Conservation (phyloP, 1,140 invertebrate genomes). For the Cydia pomonella region DNA sequence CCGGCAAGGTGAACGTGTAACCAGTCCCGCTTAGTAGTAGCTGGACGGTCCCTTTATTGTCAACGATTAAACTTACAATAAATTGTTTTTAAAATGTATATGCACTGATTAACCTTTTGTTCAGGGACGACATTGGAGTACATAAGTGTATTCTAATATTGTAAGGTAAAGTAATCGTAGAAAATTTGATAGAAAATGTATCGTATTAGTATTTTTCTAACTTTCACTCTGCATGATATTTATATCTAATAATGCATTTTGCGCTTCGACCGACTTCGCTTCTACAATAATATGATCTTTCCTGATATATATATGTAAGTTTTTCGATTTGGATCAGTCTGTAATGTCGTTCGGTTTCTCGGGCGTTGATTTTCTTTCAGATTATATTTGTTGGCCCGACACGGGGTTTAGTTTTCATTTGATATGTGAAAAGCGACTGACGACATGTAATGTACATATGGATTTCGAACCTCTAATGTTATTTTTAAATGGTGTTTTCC, state of each 20-base stretch:
- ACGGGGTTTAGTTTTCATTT: neutral
- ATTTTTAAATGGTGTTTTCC: too few species aligned
- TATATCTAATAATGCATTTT: constrained; percentile 42
- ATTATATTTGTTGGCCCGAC: neutral
- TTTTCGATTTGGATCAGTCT: constrained; percentile 54
- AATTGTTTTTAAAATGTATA: neutral
- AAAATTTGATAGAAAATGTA: constrained; percentile 18
- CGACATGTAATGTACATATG: too few species aligned
- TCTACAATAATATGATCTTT: constrained; percentile 15
- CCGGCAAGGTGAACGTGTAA: neutral
- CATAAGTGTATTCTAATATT: neutral
- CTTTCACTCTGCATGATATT: constrained; percentile 33
- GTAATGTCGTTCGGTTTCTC: constrained; percentile 34
- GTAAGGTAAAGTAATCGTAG: constrained; percentile 20
- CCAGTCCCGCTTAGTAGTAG: neutral
- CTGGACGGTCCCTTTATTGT: neutral
- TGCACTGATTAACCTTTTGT: constrained; percentile 6
- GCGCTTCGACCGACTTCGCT: constrained; percentile 53
- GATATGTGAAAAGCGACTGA: neutral
- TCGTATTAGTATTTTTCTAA: constrained; percentile 28
- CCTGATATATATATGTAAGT: constrained; percentile 4
- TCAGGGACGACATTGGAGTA: neutral
- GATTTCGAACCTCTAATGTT: too few species aligned
- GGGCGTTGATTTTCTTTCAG: neutral
- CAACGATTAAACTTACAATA: neutral